These are phyloP conservation scores for Rhodinocichla rosea DNA, from an alignment of 2,113 vertebrate species.

Conservation along the genomic window DNA sequence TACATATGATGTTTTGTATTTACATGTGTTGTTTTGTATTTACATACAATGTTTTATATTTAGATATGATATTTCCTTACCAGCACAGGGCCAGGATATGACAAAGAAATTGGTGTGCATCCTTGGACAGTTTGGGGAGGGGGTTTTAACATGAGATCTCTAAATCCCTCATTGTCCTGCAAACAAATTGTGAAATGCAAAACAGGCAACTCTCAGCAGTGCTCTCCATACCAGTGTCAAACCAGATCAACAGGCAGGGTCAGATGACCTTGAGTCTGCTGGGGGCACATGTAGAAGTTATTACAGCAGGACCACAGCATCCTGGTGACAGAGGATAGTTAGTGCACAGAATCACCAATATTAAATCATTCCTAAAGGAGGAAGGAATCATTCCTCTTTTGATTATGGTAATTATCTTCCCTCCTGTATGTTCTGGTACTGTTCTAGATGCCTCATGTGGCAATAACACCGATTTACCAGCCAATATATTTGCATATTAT, in stretches of 20 bases:
- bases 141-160: background rate
- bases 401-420: background rate
- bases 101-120: background rate
- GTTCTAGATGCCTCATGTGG: background rate
- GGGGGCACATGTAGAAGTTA: background rate
- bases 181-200: background rate
- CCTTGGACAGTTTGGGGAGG: background rate
- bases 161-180: background rate
- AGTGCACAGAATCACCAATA: background rate
- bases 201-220: background rate
- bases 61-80: background rate
- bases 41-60: background rate
- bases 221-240: background rate
- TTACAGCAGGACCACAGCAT: background rate
- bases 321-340: background rate
- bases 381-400: background rate
- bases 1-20: background rate
- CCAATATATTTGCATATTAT: background rate
- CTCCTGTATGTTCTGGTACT: background rate
- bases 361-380: background rate
- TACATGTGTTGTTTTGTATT: background rate
- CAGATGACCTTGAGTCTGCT: background rate
- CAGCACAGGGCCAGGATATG: background rate
- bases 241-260: background rate
- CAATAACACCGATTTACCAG: background rate